Percentiles rank a stretch among this genome's conserved stretches.
Evolutionary conservation across 53 echinoderm and acorn worm species (phyloP).

Genomic region (Temnopleurus reevesii): DNA sequence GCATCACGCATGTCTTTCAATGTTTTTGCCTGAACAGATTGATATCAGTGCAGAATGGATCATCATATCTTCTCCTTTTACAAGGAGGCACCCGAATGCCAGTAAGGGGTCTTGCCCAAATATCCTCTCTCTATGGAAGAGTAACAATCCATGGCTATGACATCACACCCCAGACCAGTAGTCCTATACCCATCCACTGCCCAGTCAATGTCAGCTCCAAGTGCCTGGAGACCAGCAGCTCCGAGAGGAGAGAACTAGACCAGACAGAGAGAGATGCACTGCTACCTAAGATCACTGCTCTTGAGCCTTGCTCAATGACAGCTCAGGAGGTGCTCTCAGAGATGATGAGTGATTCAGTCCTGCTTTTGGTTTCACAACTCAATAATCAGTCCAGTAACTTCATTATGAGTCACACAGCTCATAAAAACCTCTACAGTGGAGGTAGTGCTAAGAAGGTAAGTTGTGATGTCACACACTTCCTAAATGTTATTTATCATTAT

Average conservation of each 20-base stretch:
- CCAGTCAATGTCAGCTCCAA: constrained; percentile 25
- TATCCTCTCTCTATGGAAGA: constrained; percentile 26
- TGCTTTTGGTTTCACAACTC: background rate
- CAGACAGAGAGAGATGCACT: background rate
- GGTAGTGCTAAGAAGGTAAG: constrained; percentile 48
- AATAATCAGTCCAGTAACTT: background rate
- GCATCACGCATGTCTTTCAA: no score
- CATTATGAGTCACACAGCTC: background rate
- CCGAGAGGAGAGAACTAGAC: background rate
- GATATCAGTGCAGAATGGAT: background rate
- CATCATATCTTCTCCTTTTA: background rate
- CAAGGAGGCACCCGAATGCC: constrained; percentile 14
- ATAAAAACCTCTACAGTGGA: constrained; percentile 31
- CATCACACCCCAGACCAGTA: background rate
- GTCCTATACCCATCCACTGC: background rate
- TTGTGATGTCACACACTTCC: no score
- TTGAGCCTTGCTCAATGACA: background rate
- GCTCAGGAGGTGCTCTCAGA: background rate
- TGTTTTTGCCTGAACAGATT: background rate
- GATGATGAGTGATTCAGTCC: background rate
- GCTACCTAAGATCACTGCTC: background rate
- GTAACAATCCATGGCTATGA: constrained; percentile 6
- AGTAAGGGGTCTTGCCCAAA: constrained; percentile 14
- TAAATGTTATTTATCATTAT: background rate
- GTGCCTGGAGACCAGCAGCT: background rate